Evolutionary conservation across 1,140 invertebrate species (phyloP).

Genomic region (Oscheius sp.): DNA sequence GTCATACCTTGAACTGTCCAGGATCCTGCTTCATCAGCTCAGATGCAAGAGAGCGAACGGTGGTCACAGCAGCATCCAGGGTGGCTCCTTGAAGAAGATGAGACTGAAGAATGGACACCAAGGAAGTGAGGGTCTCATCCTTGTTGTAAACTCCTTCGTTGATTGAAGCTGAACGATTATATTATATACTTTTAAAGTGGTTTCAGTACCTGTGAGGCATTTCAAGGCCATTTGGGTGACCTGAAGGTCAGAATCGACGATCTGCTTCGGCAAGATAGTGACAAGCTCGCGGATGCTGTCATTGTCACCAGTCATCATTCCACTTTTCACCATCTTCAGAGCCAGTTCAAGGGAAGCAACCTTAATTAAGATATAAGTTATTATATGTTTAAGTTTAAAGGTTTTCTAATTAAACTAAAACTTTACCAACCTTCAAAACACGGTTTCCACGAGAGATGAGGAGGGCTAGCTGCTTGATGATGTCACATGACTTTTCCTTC

Average conservation of each 20-base stretch:
- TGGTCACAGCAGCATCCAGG: conserved; percentile 81
- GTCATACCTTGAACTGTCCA: conserved; percentile 66
- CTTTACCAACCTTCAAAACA: too few species aligned
- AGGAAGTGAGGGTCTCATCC: background rate
- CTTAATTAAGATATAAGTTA: too few species aligned
- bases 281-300: conserved; percentile 72
- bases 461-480: too few species aligned
- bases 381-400: too few species aligned
- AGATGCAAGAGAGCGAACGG: conserved; percentile 80
- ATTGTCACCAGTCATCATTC: conserved; percentile 67
- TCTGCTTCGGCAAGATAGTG: conserved; percentile 78
- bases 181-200: too few species aligned
- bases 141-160: background rate
- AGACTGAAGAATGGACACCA: conserved; percentile 74
- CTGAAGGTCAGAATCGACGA: conserved; percentile 89
- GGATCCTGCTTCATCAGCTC: conserved; percentile 65
- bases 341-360: conserved; percentile 79
- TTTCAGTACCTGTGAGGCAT: conserved; percentile 5
- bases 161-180: too few species aligned
- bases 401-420: too few species aligned
- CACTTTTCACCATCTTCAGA: conserved; percentile 76
- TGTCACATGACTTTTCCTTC: too few species aligned
- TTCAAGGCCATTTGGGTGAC: conserved; percentile 58
- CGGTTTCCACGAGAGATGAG: too few species aligned
- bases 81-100: conserved; percentile 84